These are phyloP conservation scores for Metopolophium dirhodum DNA, from an alignment of 1,140 invertebrate species.

Conservation along the genomic window DNA sequence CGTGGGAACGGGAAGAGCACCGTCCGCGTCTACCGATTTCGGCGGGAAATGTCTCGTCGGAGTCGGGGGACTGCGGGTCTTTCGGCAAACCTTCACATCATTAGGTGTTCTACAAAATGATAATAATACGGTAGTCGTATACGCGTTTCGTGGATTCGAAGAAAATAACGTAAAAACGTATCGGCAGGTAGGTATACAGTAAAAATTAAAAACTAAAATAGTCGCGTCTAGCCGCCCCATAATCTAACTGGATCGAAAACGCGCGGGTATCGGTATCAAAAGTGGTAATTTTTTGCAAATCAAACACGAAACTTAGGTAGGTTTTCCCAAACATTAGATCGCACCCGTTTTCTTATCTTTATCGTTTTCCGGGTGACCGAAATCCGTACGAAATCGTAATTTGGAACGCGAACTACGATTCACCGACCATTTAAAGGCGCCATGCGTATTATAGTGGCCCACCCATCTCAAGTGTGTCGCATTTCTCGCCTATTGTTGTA, in stretches of 20 bases:
- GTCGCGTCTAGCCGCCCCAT: background rate
- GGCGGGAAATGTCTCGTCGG: background rate
- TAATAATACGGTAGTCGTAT: background rate
- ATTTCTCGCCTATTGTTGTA: background rate
- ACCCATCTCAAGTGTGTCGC: background rate
- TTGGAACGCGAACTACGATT: background rate
- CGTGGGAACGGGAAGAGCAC: background rate
- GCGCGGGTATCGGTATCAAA: background rate
- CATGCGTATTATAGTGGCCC: background rate
- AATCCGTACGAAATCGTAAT: background rate
- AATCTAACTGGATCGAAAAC: background rate
- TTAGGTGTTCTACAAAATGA: background rate
- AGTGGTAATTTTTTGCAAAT: background rate
- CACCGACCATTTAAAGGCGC: background rate
- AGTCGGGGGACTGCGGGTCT: background rate
- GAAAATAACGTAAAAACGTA: background rate
- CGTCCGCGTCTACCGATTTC: background rate
- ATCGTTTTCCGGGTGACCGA: background rate
- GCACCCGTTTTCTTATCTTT: background rate
- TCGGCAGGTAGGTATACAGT: background rate
- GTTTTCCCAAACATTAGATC: background rate
- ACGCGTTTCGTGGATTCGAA: background rate
- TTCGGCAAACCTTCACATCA: background rate
- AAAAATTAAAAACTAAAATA: background rate
- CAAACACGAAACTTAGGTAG: background rate